phyloP scores from a whole-genome alignment of 2,888 invertebrate genomes.

The Latheticus oryzae region DNA sequence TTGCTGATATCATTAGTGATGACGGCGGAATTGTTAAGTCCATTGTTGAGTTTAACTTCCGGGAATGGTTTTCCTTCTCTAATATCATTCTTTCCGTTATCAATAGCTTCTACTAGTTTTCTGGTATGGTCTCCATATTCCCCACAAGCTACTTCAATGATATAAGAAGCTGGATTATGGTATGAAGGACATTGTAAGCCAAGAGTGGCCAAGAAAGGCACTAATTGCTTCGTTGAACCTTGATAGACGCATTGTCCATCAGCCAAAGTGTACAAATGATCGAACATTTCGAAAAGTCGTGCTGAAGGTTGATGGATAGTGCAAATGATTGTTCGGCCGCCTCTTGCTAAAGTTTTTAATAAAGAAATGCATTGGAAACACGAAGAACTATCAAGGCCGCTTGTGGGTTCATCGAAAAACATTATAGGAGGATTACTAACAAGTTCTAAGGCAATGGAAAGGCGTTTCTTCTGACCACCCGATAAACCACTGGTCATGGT shows the following conservation, averaged over 20 bases:
- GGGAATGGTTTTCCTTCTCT: conserved; percentile 79
- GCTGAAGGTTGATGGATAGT: conserved; percentile 98
- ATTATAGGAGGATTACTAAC: conserved; percentile 97
- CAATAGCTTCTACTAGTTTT: conserved; percentile 85
- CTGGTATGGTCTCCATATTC: conserved; percentile 94
- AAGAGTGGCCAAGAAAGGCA: conserved; percentile 83
- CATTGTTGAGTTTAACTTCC: conserved; percentile 65
- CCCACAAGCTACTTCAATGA: conserved; percentile 92
- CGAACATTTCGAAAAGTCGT: conserved; percentile 95
- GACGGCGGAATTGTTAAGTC: conserved; percentile 65
- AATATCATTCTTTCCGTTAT: conserved; percentile 86
- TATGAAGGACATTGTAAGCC: conserved; percentile 93
- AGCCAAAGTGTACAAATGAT: conserved; percentile 92
- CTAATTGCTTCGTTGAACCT: conserved; percentile 86
- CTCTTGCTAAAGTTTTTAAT: conserved; percentile 85
- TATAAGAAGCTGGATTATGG: conserved; percentile 97
- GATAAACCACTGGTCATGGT: conserved; percentile 93
- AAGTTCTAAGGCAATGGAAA: conserved; percentile 93
- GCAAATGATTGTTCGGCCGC: conserved; percentile 94
- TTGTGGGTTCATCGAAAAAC: conserved; percentile 98
- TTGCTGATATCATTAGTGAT: conserved; percentile 65
- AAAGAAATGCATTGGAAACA: conserved; percentile 94
- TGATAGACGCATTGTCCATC: conserved; percentile 96
- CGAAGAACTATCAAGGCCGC: conserved; percentile 94
- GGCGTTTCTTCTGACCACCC: conserved; percentile 94